These are phyloP conservation scores for Clarias macrocephalus DNA, from an alignment of 2,113 vertebrate genomes.

Conservation along the genomic window DNA sequence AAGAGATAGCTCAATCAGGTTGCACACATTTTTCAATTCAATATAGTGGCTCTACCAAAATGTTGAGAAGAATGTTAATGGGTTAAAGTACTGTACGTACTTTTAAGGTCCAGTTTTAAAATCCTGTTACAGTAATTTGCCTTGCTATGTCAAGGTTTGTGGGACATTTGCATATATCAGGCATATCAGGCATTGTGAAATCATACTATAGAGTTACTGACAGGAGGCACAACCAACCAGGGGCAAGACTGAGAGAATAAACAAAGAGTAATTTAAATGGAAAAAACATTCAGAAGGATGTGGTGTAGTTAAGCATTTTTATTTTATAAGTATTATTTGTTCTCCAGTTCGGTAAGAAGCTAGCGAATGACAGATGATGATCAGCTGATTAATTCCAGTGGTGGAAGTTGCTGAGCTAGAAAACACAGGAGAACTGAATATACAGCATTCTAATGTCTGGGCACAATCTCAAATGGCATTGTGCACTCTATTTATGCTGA, in stretches of 20 bases:
- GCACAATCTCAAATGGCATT: background rate
- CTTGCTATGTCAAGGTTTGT: background rate
- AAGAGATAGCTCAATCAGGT: no score
- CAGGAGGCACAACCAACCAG: background rate
- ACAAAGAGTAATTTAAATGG: no score
- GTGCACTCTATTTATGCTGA: background rate
- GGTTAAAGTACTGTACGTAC: background rate
- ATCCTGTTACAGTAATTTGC: background rate
- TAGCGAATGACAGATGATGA: background rate
- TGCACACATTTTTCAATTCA: no score
- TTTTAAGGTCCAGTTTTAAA: background rate
- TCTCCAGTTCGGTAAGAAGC: background rate
- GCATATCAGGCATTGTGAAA: background rate
- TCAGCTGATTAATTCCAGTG: background rate
- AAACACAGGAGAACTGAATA: background rate
- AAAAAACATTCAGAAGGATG: background rate
- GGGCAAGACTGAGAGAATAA: background rate
- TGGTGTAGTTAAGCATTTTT: no score
- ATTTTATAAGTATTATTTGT: background rate
- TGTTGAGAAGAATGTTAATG: no score
- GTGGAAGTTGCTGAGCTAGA: background rate
- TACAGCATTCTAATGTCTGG: background rate
- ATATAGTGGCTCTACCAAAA: no score
- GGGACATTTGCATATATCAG: background rate
- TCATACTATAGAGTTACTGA: background rate